Evolutionary conservation across 2,888 invertebrate genomes (phyloP), one percentile per base, ranked within the genome.

Genomic region (Argyresthia goedartella): DNA sequence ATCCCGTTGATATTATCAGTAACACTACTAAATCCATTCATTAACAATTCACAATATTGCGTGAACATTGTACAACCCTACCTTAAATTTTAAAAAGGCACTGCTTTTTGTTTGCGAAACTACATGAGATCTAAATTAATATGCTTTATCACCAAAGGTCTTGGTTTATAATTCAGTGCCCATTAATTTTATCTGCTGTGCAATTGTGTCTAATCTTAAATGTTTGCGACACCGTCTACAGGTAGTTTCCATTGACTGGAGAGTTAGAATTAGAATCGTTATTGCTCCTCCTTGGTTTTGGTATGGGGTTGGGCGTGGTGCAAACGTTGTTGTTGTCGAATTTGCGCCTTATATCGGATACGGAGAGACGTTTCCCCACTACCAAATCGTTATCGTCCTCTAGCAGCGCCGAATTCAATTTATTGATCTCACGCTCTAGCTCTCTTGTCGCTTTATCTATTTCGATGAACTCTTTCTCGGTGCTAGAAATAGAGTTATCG

Each of bases 231-330:
- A 25, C 45, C 10, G 10, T 33, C 13, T 47, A 47, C 4, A 10
- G 15, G 10, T 25, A 33, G 13, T 47, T 51, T 4, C 42, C 48
- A 25, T 52, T 52, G 8, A 52, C 25, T 9, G 78, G 74, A 43
- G 76, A 73, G 54, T 63, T 73, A 8, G 74, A 73, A 54, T 63
- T 73, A 8, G 74, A 67, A 51, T 77, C 78, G 49, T 81, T 76
- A 56, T 82, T 78, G 65, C 88, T 88, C 63, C 89, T 76, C 61
- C 88, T 81, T 1, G 89, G 89, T 67, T 89, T 89, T 64, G 89
- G 88, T 69, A 89, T 84, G 2, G 89, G 89, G 71, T 89, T 87
- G 53, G 87, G 87, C 49, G 82, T 47, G 1, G 69, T 80, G n/a
- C 76, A 75, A 46, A 65, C 69, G 49, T 87, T 87, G 34, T 72